phyloP scores from a whole-genome alignment of 2,797 vertebrate genomes.

The Myotis vivesi region DNA sequence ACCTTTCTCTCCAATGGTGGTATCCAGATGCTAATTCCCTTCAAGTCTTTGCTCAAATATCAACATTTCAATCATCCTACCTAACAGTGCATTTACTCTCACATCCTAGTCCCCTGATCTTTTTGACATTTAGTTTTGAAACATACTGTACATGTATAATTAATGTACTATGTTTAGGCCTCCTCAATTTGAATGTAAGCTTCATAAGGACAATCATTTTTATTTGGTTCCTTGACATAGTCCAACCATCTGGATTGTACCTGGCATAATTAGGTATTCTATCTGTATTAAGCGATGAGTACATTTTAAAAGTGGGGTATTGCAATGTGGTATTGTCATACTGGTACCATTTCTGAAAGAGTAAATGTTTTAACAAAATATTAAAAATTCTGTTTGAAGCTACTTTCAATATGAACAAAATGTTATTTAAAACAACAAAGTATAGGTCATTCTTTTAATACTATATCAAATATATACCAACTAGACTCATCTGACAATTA shows the following conservation, averaged over 20 bases:
- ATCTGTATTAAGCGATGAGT: not conserved
- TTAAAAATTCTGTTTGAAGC: not conserved
- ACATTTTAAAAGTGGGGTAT: not conserved
- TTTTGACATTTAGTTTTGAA: not conserved
- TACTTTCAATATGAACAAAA: not conserved
- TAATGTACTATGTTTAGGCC: not conserved
- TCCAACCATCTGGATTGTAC: accelerated
- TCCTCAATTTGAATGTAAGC: not conserved
- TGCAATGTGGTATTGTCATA: not conserved
- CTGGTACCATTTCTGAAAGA: not conserved
- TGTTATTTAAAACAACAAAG: not conserved
- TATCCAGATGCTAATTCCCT: not conserved
- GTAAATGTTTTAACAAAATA: not conserved
- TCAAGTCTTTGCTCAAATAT: not conserved
- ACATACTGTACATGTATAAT: not conserved
- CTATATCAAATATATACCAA: constrained; percentile 22
- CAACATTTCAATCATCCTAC: not conserved
- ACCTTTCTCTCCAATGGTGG: not conserved
- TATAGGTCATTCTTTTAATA: not conserved
- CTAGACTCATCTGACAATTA: not conserved
- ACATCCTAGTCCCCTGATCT: not conserved
- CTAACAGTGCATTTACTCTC: not conserved
- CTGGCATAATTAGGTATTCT: not conserved
- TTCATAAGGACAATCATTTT: not conserved
- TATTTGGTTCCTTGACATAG: not conserved